Conservation (phyloP, 2,888 invertebrate species). For the Salticus scenicus region DNA sequence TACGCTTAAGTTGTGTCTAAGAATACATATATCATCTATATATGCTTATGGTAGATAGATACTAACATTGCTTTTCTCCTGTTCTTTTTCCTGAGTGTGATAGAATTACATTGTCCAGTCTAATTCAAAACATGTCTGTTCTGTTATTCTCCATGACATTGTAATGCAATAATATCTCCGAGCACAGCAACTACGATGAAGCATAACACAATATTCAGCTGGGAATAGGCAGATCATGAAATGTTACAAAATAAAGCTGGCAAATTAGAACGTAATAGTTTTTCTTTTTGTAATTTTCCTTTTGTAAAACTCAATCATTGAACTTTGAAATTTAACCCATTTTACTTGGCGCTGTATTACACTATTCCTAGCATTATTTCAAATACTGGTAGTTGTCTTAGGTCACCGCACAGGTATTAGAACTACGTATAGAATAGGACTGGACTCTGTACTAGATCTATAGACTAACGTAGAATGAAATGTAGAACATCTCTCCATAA, state of each 20-base stretch:
- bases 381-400: conserved; percentile 3
- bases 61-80: conserved; percentile 57
- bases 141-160: neutral
- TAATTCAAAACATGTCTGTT: conserved; percentile 3
- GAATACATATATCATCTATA: conserved; percentile 21
- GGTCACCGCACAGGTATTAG: conserved; percentile 3
- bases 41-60: conserved; percentile 56
- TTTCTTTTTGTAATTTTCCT: too few relatives aligned
- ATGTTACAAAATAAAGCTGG: too few relatives aligned
- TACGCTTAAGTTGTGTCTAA: neutral
- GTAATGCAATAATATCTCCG: conserved; percentile 3
- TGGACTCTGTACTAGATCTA: conserved; percentile 66
- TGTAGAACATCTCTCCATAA: conserved; percentile 40
- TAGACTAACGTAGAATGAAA: conserved; percentile 44
- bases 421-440: conserved; percentile 55
- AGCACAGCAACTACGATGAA: conserved; percentile 12
- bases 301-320: too few relatives aligned
- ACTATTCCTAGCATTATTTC: neutral
- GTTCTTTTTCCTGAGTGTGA: conserved; percentile 44
- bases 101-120: conserved; percentile 68
- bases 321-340: too few relatives aligned
- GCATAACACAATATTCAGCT: neutral
- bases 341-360: neutral
- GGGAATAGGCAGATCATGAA: neutral
- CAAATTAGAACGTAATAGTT: too few relatives aligned